A percentile compares a stretch with the other conserved stretches of the same genome.
Conservation (phyloP, 1,140 invertebrate species). For the Polyergus mexicanus region DNA sequence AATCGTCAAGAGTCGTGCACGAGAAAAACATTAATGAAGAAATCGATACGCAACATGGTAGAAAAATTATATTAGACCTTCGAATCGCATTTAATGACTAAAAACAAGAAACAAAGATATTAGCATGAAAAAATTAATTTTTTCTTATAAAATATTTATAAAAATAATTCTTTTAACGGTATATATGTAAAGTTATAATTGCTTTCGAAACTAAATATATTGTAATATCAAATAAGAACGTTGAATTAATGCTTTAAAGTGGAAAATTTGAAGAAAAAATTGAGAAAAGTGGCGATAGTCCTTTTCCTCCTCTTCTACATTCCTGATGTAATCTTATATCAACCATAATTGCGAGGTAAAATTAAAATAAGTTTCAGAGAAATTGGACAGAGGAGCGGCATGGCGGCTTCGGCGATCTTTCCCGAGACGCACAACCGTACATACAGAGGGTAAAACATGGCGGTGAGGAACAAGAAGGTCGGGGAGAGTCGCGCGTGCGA, state of each 20-base stretch:
- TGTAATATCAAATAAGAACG: not conserved
- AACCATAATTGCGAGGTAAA: constrained; percentile 27
- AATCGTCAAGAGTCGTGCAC: constrained; percentile 34
- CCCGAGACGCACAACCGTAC: constrained; percentile 41
- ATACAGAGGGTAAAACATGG: constrained; percentile 53
- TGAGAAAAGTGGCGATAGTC: not conserved
- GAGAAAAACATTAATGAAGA: constrained; percentile 7
- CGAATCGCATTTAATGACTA: not conserved
- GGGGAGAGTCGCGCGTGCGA: constrained; percentile 44
- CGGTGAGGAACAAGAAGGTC: constrained; percentile 51
- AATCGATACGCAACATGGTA: constrained; percentile 30
- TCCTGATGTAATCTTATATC: constrained; percentile 25
- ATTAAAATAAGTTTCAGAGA: constrained; percentile 48
- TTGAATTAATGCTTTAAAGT: constrained; percentile 7
- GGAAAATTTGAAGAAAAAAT: not conserved
- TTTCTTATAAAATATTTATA: not conserved
- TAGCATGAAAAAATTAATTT: not conserved
- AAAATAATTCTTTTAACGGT: not conserved
- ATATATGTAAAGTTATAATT: not conserved
- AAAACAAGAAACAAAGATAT: too few species aligned
- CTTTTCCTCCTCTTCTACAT: too few species aligned
- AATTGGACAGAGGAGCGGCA: constrained; percentile 26
- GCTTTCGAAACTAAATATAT: not conserved
- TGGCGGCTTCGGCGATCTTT: constrained; percentile 29
- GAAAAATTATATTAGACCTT: not conserved